Base-by-base conservation (phyloP, 64 coral and sea anemone species). In the Hydrozoanthus tunicans region DNA sequence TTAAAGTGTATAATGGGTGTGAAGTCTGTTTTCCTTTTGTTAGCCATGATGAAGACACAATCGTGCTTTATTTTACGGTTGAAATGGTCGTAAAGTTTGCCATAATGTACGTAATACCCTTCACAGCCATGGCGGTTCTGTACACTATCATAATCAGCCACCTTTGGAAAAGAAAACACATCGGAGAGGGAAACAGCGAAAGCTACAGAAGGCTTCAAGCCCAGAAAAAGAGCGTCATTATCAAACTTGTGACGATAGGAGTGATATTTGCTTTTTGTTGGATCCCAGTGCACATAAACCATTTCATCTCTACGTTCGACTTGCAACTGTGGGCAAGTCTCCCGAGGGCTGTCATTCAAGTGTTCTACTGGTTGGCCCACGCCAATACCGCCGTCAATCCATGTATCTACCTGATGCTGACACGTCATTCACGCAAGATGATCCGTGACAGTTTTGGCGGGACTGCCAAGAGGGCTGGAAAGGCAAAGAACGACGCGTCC, bases 101-200 rank as follows among this genome's bases (percentile, higher is more conserved):
- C 53, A 7, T 93, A 1, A 89, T 85, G 15, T 98, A 98, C 64
- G 72, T 83, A 4, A 73, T 98, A 25, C 96, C 96, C 5, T 91
- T 98, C 32, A 65, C 78, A 56, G 52, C 77, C 60, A 98, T 98
- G 96, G 79, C 83, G 9, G 54, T 90, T 12, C 79, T 98, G 4
- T 98, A 94, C 68, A 62, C 93, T 1, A 92, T 84, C 15, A 98
- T 98, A 15, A 90, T 98, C 32, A 82, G 79, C 15, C 91, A 94
- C 62, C 63, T 98, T 4, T 98, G 96, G 96, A 91, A 94, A 17
- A 79, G 96, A 70, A 98, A 94, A 58, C 93, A 91, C 6, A 93
- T 94, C 65, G 93, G 93, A 5, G 93, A 92, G 53, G 73, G 89
- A 8, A 92, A 59, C 56, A 80, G 78, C 62, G 80, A 92, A 25